phyloP scores from a whole-genome alignment of 1,140 invertebrate species.

The Ceratina australensis region DNA sequence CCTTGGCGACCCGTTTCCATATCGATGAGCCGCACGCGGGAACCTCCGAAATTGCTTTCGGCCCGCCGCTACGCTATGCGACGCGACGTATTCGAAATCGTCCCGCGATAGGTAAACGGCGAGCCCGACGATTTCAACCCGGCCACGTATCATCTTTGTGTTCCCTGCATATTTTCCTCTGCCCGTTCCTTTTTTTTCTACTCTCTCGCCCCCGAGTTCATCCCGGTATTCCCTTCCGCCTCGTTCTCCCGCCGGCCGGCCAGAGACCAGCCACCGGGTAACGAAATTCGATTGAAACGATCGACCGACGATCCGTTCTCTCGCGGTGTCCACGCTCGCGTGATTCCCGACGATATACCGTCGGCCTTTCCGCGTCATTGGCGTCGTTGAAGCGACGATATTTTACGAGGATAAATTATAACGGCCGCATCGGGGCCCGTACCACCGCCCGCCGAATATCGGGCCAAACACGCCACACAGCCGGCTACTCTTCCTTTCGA shows the following conservation, averaged over 20 bases:
- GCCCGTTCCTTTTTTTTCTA: neutral
- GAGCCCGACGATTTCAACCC: constrained; percentile 24
- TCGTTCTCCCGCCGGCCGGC: neutral
- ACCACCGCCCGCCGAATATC: constrained; percentile 27
- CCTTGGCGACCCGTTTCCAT: constrained; percentile 49
- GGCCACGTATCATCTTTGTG: constrained; percentile 33
- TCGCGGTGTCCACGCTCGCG: constrained; percentile 41
- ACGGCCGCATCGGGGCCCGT: constrained; percentile 53
- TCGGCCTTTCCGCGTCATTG: constrained; percentile 60
- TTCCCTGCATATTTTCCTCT: constrained; percentile 6
- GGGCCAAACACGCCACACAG: neutral
- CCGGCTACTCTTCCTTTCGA: neutral
- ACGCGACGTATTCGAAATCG: constrained; percentile 37
- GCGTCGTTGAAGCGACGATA: constrained; percentile 60
- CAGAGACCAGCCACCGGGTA: neutral
- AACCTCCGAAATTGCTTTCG: constrained; percentile 45
- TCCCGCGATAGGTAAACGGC: constrained; percentile 32
- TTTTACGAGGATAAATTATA: constrained; percentile 74
- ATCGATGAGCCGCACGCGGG: constrained; percentile 34
- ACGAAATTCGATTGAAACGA: constrained; percentile 40
- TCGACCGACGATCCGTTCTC: constrained; percentile 38
- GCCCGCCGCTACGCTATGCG: neutral
- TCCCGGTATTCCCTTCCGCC: neutral
- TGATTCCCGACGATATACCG: constrained; percentile 60
- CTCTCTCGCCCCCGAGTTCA: neutral